Conservation (phyloP, 2,888 invertebrate species). For the Sisyra terminalis region DNA sequence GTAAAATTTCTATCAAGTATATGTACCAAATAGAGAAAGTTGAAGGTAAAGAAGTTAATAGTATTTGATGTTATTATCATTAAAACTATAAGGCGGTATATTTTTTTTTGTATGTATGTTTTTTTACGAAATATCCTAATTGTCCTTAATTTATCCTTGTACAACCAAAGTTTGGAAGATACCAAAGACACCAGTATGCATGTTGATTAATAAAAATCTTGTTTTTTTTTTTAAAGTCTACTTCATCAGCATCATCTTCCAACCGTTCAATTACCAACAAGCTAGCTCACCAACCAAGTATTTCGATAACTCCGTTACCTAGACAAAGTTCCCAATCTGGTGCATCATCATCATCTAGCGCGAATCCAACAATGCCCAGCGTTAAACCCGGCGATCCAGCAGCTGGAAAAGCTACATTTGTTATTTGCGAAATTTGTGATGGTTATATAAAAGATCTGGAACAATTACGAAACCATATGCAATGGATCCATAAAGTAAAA, state of each 20-base stretch:
- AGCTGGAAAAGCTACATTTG: conserved; percentile 62
- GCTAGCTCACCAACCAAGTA: conserved; percentile 60
- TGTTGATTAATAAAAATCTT: background rate
- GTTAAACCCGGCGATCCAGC: conserved; percentile 32
- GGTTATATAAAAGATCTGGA: conserved; percentile 92
- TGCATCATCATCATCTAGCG: conserved; percentile 23
- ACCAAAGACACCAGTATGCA: background rate
- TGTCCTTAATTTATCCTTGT: no score
- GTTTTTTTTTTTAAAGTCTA: background rate
- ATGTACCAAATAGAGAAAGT: no score
- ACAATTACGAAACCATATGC: conserved; percentile 89
- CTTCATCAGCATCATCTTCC: conserved; percentile 8
- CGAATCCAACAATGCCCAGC: conserved; percentile 21
- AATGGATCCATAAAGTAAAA: conserved; percentile 94
- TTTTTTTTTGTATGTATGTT: no score
- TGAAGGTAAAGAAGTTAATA: no score
- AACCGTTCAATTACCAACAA: conserved; percentile 10
- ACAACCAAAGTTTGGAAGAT: no score
- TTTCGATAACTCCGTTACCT: conserved; percentile 79
- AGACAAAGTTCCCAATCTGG: conserved; percentile 38
- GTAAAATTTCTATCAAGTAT: no score
- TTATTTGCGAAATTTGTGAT: conserved; percentile 94
- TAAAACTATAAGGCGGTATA: no score
- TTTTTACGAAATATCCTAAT: no score
- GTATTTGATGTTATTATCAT: no score